Evolutionary conservation across 2,113 vertebrate species (phyloP), one percentile per base, ranked within the genome.

Genomic region (Lepisosteus oculatus): DNA sequence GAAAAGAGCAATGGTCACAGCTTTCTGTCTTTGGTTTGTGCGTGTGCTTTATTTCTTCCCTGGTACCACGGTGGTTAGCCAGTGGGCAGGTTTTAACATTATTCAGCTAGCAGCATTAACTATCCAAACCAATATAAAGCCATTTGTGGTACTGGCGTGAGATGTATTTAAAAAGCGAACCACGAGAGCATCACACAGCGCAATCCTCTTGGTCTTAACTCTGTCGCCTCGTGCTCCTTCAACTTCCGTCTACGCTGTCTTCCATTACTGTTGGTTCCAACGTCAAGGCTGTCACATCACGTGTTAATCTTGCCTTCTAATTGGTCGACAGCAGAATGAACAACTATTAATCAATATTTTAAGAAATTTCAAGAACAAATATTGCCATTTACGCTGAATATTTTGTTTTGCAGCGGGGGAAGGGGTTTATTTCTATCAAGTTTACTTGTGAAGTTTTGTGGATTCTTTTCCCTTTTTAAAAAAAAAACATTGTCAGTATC

Each of bases 221-320:
- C 71, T 85, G 78, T 85, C 80, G 75, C 79, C 85, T 86, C 83
- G 62, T 85, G 86, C 90, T 88, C 89, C 87, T 92, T 85, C 84
- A 84, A 87, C 90, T 93, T 92, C 91, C 90, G 86, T 83, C 85
- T 90, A 90, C 90, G 85, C 89, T 81, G 91, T 95, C 93, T 96
- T 95, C 94, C 93, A 85, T 87, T 89, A 84, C 81, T 87, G 88
- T 83, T 81, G 81, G 83, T 80, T 88, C 84, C 89, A 74, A 83
- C 90, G 89, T 91, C 89, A 89, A 88, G 87, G 79, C 79, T 80
- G 79, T 86, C 90, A 87, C 86, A 84, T 82, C 86, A 84, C 85
- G 66, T 74, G 62, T 64, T 64, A 5, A 64, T 64, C 62, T 41
- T 64, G 14, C 62, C 62, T 43, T 8, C 8, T 64, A 1, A 64